Evolutionary conservation across 1,140 invertebrate species (phyloP).

Genomic region (Philopotamus ludificatus): DNA sequence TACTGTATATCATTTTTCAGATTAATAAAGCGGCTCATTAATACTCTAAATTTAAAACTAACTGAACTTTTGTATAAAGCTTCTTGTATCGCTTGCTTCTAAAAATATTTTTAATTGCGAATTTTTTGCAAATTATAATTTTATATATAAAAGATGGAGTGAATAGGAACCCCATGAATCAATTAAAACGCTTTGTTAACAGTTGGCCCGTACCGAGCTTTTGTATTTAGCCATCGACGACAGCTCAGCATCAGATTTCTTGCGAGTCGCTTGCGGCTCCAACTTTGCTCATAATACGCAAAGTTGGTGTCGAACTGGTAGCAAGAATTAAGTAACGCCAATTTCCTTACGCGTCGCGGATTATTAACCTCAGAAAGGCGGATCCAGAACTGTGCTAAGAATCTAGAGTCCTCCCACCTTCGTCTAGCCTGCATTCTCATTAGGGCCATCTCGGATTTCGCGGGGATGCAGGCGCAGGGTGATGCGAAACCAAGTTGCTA

Average conservation of each 20-base stretch:
- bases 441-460: not conserved
- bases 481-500: slow-evolving; percentile 14
- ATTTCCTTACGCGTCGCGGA: slow-evolving; percentile 7
- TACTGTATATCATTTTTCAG: too few relatives aligned
- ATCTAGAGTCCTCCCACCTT: not conserved
- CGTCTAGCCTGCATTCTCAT: not conserved
- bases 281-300: slow-evolving; percentile 36
- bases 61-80: too few relatives aligned
- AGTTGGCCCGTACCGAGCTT: not conserved
- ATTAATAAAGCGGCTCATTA: too few relatives aligned
- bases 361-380: slow-evolving; percentile 2
- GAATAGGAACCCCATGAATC: too few relatives aligned
- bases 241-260: not conserved
- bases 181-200: too few relatives aligned
- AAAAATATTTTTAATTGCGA: too few relatives aligned
- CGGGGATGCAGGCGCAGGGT: not conserved
- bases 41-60: too few relatives aligned
- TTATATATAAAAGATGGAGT: too few relatives aligned
- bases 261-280: slow-evolving; percentile 9
- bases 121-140: too few relatives aligned
- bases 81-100: too few relatives aligned
- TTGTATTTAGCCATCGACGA: slow-evolving; percentile 4
- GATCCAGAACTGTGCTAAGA: not conserved
- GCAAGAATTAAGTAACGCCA: slow-evolving; percentile 23
- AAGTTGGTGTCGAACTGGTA: slow-evolving; percentile 19